Percentiles rank a stretch among this genome's conserved stretches.
These are phyloP conservation scores for Drosophila emarginata DNA, from an alignment of 2,888 invertebrate genomes.

Conservation along the genomic window DNA sequence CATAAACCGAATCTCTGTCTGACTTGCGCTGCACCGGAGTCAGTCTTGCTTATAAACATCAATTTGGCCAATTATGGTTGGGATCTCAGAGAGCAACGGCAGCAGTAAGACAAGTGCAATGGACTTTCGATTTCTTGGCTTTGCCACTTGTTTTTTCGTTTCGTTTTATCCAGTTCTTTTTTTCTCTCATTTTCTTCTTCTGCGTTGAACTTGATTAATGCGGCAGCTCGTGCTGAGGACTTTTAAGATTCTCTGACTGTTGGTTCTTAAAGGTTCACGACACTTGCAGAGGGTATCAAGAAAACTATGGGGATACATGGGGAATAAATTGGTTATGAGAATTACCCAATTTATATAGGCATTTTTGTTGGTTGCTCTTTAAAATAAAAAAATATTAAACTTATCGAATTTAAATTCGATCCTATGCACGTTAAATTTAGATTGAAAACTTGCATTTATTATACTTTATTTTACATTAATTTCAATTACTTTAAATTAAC, in stretches of 20 bases:
- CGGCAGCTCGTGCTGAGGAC: slow-evolving; percentile 60
- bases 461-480: too few species aligned
- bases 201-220: slow-evolving; percentile 58
- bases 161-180: background rate
- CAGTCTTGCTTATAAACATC: slow-evolving; percentile 67
- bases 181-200: background rate
- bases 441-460: too few species aligned
- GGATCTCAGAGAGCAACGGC: background rate
- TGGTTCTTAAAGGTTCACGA: slow-evolving; percentile 59
- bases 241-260: slow-evolving; percentile 50
- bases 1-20: slow-evolving; percentile 45
- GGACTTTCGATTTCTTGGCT: slow-evolving; percentile 70
- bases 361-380: too few species aligned
- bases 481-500: too few species aligned
- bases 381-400: too few species aligned
- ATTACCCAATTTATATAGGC: too few species aligned
- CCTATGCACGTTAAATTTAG: too few species aligned
- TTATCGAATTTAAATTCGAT: too few species aligned
- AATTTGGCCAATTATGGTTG: slow-evolving; percentile 72
- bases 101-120: slow-evolving; percentile 55
- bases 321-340: too few species aligned
- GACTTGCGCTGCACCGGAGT: slow-evolving; percentile 36
- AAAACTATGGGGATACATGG: background rate
- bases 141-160: slow-evolving; percentile 64
- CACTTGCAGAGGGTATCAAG: slow-evolving; percentile 1